Conservation (phyloP, 1,140 invertebrate species). For the Phocides pigmalion region DNA sequence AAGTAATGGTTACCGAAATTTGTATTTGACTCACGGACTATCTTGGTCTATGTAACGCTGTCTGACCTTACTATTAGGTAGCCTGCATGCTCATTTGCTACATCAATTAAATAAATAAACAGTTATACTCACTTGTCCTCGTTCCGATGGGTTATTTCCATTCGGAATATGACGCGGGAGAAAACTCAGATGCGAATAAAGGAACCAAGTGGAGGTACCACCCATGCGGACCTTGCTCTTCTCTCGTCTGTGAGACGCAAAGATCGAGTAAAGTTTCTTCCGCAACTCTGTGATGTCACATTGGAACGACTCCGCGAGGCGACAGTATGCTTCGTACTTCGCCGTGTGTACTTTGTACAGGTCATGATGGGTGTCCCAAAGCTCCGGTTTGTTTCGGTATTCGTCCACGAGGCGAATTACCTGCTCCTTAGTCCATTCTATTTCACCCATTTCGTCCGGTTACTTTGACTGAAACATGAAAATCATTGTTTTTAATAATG, state of each 20-base stretch:
- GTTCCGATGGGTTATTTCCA: background rate
- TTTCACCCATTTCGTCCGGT: slow-evolving; percentile 37
- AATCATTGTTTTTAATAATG: no score
- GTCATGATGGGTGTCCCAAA: slow-evolving; percentile 64
- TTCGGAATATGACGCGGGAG: slow-evolving; percentile 54
- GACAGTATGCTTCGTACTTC: slow-evolving; percentile 68
- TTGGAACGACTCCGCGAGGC: slow-evolving; percentile 56
- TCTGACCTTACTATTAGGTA: no score
- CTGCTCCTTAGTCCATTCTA: slow-evolving; percentile 62
- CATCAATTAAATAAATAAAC: background rate
- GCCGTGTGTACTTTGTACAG: slow-evolving; percentile 55
- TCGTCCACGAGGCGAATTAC: slow-evolving; percentile 56
- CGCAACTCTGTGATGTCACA: slow-evolving; percentile 63
- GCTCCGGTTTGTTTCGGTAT: slow-evolving; percentile 51
- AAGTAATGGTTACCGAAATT: no score
- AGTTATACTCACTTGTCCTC: background rate
- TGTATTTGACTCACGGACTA: no score
- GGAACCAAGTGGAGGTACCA: slow-evolving; percentile 61
- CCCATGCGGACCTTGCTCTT: slow-evolving; percentile 61
- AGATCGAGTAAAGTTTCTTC: slow-evolving; percentile 73
- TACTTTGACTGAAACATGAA: background rate
- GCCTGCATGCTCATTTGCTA: no score
- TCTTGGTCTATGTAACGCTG: no score
- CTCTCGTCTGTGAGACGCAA: slow-evolving; percentile 72
- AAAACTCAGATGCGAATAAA: slow-evolving; percentile 64